Conservation (phyloP, 2,797 vertebrate species). For the Chaetophractus vellerosus region DNA sequence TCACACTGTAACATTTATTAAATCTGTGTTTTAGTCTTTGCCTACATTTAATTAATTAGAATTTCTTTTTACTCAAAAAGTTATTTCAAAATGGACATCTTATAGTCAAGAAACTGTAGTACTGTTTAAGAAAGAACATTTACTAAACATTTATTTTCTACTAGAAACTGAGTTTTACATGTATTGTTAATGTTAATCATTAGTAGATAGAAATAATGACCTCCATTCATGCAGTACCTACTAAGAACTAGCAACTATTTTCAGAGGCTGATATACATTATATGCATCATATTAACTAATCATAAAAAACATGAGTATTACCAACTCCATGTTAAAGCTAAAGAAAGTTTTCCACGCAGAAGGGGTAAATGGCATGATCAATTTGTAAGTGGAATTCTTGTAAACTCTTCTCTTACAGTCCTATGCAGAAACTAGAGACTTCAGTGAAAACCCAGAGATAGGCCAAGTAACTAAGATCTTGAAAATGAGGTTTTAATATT, state of each 20-base stretch:
- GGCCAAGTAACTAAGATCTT: neutral
- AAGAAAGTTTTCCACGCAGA: neutral
- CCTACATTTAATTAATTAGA: neutral
- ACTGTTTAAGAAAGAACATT: neutral
- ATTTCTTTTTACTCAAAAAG: constrained; percentile 2
- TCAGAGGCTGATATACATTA: neutral
- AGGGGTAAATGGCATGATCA: neutral
- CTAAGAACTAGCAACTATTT: neutral
- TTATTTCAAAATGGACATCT: neutral
- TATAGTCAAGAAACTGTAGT: neutral
- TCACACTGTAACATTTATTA: neutral
- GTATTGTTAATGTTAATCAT: constrained; percentile 4
- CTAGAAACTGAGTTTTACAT: neutral
- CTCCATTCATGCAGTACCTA: neutral
- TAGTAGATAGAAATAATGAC: neutral
- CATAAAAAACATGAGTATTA: neutral
- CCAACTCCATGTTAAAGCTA: neutral
- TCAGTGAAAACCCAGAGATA: constrained; percentile 30
- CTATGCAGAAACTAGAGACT: neutral
- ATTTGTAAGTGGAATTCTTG: neutral
- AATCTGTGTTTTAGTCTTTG: neutral
- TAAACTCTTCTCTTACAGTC: neutral
- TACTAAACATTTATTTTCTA: constrained; percentile 9
- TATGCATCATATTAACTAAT: neutral
- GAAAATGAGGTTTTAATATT: constrained; percentile 24